Percentiles rank a stretch among this genome's conserved stretches.
These are phyloP conservation scores for Alligator mississippiensis DNA, from an alignment of 2,113 vertebrate genomes.

Conservation along the genomic window DNA sequence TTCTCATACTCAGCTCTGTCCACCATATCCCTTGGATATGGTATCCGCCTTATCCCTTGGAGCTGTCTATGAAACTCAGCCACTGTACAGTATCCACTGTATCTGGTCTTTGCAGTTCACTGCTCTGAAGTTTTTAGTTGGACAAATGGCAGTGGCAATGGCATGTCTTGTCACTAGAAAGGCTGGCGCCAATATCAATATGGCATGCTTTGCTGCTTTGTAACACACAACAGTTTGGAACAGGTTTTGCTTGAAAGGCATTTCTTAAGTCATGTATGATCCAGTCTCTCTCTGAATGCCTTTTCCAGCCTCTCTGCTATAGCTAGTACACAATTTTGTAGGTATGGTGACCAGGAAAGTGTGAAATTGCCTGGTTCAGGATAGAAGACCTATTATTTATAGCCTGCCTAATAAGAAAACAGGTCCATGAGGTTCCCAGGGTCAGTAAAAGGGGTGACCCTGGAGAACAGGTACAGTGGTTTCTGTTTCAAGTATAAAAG, in stretches of 20 bases:
- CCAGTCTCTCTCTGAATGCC: accelerated
- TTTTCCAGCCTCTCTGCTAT: neutral
- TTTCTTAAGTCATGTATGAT: neutral
- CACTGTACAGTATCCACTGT: neutral
- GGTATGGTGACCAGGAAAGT: neutral
- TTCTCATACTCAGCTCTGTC: neutral
- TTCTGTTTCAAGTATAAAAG: conserved; percentile 53
- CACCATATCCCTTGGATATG: neutral
- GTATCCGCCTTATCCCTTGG: neutral
- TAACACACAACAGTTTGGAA: accelerated
- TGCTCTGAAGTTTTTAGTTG: neutral
- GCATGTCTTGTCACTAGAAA: accelerated
- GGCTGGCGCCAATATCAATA: accelerated
- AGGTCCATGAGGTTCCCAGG: neutral
- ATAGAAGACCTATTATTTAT: neutral
- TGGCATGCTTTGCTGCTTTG: accelerated
- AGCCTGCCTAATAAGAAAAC: neutral
- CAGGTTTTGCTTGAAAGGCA: neutral
- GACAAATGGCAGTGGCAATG: neutral
- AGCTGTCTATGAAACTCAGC: neutral
- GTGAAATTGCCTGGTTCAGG: neutral
- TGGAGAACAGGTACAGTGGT: neutral
- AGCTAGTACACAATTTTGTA: neutral
- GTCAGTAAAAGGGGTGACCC: neutral
- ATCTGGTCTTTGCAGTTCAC: neutral